Evolutionary conservation across 2,888 invertebrate species (phyloP).

Genomic region (Priocnemis perturbator): DNA sequence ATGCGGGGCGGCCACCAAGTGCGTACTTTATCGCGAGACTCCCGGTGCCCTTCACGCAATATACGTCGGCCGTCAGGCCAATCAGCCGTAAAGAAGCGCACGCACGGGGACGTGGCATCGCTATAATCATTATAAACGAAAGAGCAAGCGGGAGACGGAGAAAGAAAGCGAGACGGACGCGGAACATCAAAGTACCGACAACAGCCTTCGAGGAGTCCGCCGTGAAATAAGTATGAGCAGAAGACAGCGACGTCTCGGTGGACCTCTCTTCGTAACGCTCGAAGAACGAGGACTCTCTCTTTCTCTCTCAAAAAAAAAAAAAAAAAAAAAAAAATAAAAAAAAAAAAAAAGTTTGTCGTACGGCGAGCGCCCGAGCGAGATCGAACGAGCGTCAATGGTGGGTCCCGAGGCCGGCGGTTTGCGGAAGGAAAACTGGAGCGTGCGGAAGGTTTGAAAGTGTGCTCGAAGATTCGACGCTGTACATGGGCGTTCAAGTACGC

Average conservation of each 20-base stretch:
- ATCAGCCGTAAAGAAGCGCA: slow-evolving; percentile 51
- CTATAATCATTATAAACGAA: slow-evolving; percentile 53
- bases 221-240: no score
- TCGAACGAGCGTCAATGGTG: no score
- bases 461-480: no score
- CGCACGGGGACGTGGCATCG: slow-evolving; percentile 47
- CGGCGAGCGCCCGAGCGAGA: no score
- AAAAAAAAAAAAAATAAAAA: no score
- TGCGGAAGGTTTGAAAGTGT: no score
- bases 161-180: slow-evolving; percentile 25
- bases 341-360: neutral
- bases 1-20: slow-evolving; percentile 18
- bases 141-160: slow-evolving; percentile 28
- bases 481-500: no score
- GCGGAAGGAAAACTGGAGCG: no score
- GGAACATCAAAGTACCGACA: slow-evolving; percentile 42
- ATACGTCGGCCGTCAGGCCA: slow-evolving; percentile 39
- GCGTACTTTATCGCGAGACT: slow-evolving; percentile 35
- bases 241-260: neutral
- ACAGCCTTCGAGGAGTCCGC: slow-evolving; percentile 4
- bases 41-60: slow-evolving; percentile 40
- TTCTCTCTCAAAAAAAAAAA: no score
- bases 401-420: no score
- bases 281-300: slow-evolving; percentile 4
- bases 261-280: neutral